phyloP scores from a whole-genome alignment of 2,888 invertebrate species.

The Theretra japonica region DNA sequence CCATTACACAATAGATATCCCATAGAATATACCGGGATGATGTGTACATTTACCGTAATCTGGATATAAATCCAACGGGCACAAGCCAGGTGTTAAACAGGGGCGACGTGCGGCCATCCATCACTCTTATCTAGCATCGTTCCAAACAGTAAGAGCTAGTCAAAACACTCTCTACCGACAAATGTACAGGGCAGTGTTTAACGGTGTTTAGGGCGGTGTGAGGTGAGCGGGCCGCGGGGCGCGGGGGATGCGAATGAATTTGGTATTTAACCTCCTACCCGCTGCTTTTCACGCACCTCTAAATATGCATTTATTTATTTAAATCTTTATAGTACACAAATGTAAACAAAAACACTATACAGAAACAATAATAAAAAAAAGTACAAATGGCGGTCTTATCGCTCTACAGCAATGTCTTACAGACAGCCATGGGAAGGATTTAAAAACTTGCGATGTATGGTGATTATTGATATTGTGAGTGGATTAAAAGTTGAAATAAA shows the following conservation, averaged over 20 bases:
- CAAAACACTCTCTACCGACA: not conserved
- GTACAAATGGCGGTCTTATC: too few species aligned
- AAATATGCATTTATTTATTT: too few species aligned
- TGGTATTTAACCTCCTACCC: not conserved
- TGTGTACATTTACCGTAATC: not conserved
- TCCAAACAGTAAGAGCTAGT: slow-evolving; percentile 1
- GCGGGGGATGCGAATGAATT: not conserved
- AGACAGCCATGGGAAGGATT: too few species aligned
- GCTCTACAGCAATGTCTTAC: too few species aligned
- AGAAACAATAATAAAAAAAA: too few species aligned
- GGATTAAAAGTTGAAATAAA: too few species aligned
- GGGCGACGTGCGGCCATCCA: not conserved
- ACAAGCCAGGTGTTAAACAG: slow-evolving; percentile 22
- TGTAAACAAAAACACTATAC: too few species aligned
- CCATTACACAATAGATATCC: not conserved
- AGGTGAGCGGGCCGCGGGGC: not conserved
- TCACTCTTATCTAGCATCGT: slow-evolving; percentile 7
- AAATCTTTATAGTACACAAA: too few species aligned
- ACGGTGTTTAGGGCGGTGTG: too few species aligned
- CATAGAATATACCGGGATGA: not conserved
- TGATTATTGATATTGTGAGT: too few species aligned
- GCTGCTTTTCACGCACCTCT: not conserved
- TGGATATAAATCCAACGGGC: slow-evolving; percentile 7
- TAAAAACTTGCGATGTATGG: too few species aligned
- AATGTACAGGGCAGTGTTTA: not conserved